Conservation (phyloP, 1,140 invertebrate species). For the Chrysopa pallens region DNA sequence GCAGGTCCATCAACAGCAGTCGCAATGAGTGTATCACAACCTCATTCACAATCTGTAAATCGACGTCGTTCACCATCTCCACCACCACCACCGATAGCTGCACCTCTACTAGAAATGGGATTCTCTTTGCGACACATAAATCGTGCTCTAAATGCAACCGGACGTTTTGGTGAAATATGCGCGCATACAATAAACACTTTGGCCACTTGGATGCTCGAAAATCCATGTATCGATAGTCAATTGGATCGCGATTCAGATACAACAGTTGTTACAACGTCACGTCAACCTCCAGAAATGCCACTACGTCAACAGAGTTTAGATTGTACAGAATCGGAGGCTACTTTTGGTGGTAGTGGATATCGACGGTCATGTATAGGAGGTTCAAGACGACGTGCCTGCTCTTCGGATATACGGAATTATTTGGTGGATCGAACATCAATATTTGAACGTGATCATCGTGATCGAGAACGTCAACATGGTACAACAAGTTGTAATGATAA, state of each 20-base stretch:
- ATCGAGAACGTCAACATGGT: conserved; percentile 24
- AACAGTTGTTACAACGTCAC: background rate
- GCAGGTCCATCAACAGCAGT: conserved; percentile 8
- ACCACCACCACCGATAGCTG: conserved; percentile 28
- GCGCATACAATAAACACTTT: conserved; percentile 36
- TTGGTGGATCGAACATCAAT: conserved; percentile 10
- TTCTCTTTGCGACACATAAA: conserved; percentile 38
- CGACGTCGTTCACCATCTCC: conserved; percentile 13
- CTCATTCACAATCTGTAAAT: background rate
- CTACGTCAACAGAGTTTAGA: background rate
- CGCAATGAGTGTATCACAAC: background rate
- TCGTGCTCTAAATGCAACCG: conserved; percentile 34
- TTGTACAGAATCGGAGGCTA: conserved; percentile 2
- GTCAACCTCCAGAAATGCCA: background rate
- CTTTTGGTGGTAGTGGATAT: conserved; percentile 1
- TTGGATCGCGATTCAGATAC: background rate
- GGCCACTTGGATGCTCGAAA: conserved; percentile 49
- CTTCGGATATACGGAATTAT: conserved; percentile 18
- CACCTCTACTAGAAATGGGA: conserved; percentile 44
- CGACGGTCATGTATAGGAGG: conserved; percentile 4
- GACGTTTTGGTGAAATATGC: conserved; percentile 31
- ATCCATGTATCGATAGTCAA: conserved; percentile 27
- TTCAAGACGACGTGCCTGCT: conserved; percentile 10
- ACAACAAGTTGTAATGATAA: conserved; percentile 24
- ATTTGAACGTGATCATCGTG: conserved; percentile 10